Conservation (phyloP, 2,113 vertebrate species). For the Lophochroa leadbeateri region DNA sequence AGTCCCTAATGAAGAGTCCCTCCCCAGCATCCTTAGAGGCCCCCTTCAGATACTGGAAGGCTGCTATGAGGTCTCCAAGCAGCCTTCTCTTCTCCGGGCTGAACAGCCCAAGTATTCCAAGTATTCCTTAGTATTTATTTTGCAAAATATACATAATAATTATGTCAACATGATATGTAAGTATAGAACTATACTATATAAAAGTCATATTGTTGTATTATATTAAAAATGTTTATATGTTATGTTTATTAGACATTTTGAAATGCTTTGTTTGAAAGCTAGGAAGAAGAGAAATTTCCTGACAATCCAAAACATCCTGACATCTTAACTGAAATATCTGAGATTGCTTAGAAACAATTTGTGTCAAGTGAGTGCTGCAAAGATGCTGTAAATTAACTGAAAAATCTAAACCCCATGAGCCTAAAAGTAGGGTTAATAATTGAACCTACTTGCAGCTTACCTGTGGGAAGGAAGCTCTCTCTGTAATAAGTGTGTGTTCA, state of each 20-base stretch:
- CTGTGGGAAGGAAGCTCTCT: not conserved
- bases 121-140: not conserved
- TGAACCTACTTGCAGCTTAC: not conserved
- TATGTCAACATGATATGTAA: not conserved
- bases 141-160: not conserved
- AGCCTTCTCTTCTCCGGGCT: too few relatives aligned
- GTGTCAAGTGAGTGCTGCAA: not conserved
- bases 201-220: not conserved
- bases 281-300: not conserved
- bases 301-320: not conserved
- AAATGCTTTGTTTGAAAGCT: not conserved
- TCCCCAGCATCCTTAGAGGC: too few relatives aligned
- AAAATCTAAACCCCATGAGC: not conserved
- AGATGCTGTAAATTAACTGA: not conserved
- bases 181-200: not conserved
- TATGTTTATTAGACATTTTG: not conserved
- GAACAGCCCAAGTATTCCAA: too few relatives aligned
- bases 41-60: too few relatives aligned
- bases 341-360: not conserved
- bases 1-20: too few relatives aligned
- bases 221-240: not conserved
- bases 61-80: too few relatives aligned
- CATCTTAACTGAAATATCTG: not conserved
- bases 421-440: not conserved
- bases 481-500: not conserved